Evolutionary conservation across 2,888 invertebrate genomes (phyloP).

Genomic region (Campoplex capitator): DNA sequence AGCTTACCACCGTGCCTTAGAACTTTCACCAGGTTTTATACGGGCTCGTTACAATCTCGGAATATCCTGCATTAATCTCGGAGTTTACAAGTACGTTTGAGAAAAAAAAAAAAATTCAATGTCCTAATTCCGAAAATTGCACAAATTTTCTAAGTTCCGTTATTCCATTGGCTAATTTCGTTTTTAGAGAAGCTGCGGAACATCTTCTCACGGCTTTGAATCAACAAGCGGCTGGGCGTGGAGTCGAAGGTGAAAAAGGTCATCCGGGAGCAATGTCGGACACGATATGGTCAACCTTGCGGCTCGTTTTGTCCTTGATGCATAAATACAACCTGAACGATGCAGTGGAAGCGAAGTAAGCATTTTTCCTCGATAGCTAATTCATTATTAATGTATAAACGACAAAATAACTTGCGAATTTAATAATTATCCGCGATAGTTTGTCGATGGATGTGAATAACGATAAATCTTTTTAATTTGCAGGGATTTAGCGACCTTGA

Average conservation of each 20-base stretch:
- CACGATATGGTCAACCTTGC: constrained; percentile 96
- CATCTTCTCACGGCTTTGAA: constrained; percentile 97
- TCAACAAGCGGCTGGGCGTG: constrained; percentile 93
- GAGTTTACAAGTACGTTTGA: constrained; percentile 89
- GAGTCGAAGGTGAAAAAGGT: constrained; percentile 83
- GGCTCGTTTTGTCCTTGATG: constrained; percentile 94
- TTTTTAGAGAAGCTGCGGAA: constrained; percentile 95
- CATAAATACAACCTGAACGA: constrained; percentile 86
- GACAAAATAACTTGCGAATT: neutral
- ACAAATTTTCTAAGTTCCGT: neutral
- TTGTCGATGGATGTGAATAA: neutral
- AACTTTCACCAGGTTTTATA: constrained; percentile 97
- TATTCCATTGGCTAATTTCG: neutral
- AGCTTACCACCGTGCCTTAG: constrained; percentile 96
- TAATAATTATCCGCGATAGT: neutral
- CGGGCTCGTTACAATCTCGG: constrained; percentile 99
- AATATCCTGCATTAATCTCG: constrained; percentile 98
- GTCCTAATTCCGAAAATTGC: neutral
- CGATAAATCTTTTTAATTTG: constrained; percentile 51
- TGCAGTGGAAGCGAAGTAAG: constrained; percentile 86
- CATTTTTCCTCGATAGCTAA: constrained; percentile 23
- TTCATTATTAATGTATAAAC: neutral
- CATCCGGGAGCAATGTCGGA: constrained; percentile 91
- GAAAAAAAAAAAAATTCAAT: neutral
- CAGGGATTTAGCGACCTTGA: constrained; percentile 84